Conservation (phyloP, 2,113 vertebrate species). For the Leucosticte australis region DNA sequence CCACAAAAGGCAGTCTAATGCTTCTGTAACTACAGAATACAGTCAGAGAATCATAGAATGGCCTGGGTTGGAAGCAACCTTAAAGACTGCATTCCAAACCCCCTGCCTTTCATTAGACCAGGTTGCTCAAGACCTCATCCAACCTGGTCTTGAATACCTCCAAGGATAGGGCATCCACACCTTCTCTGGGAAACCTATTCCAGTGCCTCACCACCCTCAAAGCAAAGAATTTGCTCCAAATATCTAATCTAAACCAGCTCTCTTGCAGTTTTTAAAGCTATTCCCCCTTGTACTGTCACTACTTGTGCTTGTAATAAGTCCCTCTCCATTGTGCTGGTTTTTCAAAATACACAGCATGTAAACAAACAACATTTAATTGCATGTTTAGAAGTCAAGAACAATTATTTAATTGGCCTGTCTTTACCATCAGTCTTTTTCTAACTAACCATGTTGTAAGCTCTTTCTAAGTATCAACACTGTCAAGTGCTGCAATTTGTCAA, state of each 20-base stretch:
- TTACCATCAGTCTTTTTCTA: neutral
- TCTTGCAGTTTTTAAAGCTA: neutral
- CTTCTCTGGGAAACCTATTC: neutral
- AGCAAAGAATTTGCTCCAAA: neutral
- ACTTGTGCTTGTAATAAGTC: neutral
- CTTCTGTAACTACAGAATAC: neutral
- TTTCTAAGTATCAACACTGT: neutral
- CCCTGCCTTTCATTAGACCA: neutral
- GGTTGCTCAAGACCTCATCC: neutral
- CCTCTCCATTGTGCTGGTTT: neutral
- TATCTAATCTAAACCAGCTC: neutral
- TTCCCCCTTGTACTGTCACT: neutral
- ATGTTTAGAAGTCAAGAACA: neutral
- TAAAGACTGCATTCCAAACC: fast-evolving
- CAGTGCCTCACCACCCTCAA: neutral
- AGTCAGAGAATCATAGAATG: neutral
- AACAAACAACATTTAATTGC: neutral
- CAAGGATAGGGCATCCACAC: neutral
- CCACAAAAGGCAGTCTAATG: neutral
- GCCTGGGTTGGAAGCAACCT: neutral
- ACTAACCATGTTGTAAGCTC: neutral
- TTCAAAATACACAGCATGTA: neutral
- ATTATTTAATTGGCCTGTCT: neutral
- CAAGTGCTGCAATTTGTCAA: neutral
- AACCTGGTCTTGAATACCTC: neutral